Conservation (phyloP, 2,888 invertebrate genomes). For the Synergus japonicus region DNA sequence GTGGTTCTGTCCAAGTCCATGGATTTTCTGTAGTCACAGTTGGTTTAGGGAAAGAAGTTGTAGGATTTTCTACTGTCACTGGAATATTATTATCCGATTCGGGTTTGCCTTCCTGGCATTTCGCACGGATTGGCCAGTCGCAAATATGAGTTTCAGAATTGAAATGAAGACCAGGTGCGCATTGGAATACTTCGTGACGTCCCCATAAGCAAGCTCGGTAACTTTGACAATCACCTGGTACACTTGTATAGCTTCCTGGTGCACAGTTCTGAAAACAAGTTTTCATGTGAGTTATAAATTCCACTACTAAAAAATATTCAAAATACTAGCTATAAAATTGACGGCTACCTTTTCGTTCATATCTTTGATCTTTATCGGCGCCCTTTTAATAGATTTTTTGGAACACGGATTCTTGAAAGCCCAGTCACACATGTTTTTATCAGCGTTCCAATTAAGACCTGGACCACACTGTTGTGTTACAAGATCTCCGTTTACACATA, state of each 20-base stretch:
- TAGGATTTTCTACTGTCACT: conserved; percentile 44
- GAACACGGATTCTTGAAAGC: conserved; percentile 79
- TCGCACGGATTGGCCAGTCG: conserved; percentile 85
- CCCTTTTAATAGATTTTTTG: conserved; percentile 54
- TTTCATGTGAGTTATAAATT: neutral
- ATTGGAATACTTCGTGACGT: conserved; percentile 84
- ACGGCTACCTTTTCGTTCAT: conserved; percentile 37
- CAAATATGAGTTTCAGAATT: conserved; percentile 83
- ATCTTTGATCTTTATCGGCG: conserved; percentile 47
- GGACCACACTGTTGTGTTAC: conserved; percentile 86
- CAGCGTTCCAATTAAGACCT: conserved; percentile 86
- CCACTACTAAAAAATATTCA: conserved; percentile 6
- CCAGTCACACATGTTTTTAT: conserved; percentile 87
- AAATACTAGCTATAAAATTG: neutral
- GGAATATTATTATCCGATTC: conserved; percentile 1
- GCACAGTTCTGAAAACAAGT: conserved; percentile 61
- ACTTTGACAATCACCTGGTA: conserved; percentile 84
- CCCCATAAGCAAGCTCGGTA: conserved; percentile 90
- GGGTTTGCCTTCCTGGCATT: conserved; percentile 78
- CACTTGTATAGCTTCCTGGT: conserved; percentile 66
- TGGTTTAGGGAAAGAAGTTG: conserved; percentile 44
- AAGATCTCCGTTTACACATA: conserved; percentile 87
- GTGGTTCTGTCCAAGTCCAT: conserved; percentile 57
- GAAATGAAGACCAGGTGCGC: conserved; percentile 89
- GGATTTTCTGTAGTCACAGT: conserved; percentile 50